phyloP scores from a whole-genome alignment of 2,888 invertebrate genomes.

The Sinhomidia bicolor region DNA sequence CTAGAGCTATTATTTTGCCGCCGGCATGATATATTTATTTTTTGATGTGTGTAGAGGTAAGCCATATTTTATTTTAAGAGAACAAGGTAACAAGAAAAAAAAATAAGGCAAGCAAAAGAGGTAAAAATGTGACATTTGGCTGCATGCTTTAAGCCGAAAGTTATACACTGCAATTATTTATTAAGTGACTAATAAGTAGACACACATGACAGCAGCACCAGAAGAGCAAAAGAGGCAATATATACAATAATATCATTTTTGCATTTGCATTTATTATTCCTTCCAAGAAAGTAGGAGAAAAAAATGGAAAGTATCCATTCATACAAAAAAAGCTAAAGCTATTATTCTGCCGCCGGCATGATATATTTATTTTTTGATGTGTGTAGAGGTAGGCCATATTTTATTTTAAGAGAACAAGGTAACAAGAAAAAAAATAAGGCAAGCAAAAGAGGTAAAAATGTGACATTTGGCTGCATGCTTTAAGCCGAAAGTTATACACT shows the following conservation, averaged over 20 bases:
- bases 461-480: no score
- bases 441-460: neutral
- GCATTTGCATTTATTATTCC: no score
- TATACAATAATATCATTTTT: no score
- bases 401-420: neutral
- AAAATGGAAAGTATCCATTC: neutral
- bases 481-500: neutral
- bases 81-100: neutral
- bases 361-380: no score
- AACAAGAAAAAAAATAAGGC: neutral
- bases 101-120: neutral
- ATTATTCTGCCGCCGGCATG: neutral
- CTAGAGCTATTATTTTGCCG: neutral
- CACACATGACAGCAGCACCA: no score
- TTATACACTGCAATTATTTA: neutral
- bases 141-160: no score
- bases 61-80: neutral
- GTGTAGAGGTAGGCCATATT: neutral
- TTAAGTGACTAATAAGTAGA: constrained; percentile 16
- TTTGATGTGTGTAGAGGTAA: no score
- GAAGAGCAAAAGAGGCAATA: no score
- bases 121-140: no score
- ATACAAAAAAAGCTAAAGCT: neutral
- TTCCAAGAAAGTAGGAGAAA: no score
- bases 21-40: neutral